A percentile compares a stretch with the other conserved stretches of the same genome.
Conservation (phyloP, 2,797 vertebrate species). For the Limnodromus scolopaceus region DNA sequence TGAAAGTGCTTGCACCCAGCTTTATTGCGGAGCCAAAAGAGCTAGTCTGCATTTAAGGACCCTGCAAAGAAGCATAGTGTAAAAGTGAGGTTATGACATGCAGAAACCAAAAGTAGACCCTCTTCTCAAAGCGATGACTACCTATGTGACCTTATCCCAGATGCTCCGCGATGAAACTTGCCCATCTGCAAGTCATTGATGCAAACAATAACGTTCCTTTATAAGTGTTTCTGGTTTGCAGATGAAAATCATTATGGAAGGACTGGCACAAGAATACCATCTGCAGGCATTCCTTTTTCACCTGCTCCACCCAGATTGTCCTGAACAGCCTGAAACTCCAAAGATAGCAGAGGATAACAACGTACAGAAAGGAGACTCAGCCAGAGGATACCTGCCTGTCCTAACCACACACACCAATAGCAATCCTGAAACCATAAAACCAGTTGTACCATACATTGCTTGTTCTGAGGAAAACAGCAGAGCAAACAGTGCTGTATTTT, state of each 20-base stretch:
- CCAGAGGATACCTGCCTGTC: background rate
- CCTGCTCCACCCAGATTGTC: background rate
- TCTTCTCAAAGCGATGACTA: background rate
- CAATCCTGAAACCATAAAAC: background rate
- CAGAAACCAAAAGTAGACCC: background rate
- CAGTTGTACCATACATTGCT: background rate
- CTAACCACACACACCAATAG: background rate
- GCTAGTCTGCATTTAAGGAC: background rate
- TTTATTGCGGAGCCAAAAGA: background rate
- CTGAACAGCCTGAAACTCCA: background rate
- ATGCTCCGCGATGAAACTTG: background rate
- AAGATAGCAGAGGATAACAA: background rate
- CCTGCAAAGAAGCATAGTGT: background rate
- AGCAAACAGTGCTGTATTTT: background rate
- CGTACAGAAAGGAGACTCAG: background rate
- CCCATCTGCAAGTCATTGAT: background rate
- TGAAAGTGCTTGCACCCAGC: fast-evolving
- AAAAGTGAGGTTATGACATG: background rate
- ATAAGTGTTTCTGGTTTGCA: background rate
- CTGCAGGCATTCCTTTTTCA: background rate
- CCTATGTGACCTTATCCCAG: background rate
- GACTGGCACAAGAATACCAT: background rate
- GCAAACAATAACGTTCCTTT: background rate
- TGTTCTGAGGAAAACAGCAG: background rate
- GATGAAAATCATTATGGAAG: background rate